Percentiles rank a stretch among this genome's conserved stretches.
Evolutionary conservation across 2,888 invertebrate species (phyloP).

Genomic region (Agonum fuliginosum): DNA sequence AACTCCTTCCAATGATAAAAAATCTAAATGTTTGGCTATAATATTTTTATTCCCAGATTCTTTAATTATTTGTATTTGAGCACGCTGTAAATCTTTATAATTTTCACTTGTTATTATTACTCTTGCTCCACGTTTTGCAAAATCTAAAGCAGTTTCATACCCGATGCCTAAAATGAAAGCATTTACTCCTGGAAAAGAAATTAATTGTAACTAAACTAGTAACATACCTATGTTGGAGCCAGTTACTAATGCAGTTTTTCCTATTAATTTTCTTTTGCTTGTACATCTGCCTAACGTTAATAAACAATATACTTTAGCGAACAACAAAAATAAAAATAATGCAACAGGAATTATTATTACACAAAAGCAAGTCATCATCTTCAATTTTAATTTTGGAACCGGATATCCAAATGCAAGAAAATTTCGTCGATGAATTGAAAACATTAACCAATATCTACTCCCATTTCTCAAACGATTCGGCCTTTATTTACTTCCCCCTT

Average conservation of each 20-base stretch:
- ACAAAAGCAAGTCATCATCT: no score
- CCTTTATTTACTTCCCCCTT: no score
- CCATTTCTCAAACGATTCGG: no score
- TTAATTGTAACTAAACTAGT: background rate
- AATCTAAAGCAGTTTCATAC: constrained; percentile 70
- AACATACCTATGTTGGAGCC: background rate
- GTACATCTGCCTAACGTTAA: background rate
- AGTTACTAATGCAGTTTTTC: background rate
- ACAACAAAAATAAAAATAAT: background rate
- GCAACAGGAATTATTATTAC: no score
- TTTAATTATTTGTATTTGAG: constrained; percentile 68
- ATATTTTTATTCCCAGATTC: constrained; percentile 70
- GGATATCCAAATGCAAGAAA: no score
- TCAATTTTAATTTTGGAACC: no score
- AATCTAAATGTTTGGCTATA: constrained; percentile 73
- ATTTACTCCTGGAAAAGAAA: no score
- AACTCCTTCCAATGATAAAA: constrained; percentile 76
- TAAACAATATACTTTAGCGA: background rate
- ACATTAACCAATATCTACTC: no score
- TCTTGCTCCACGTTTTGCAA: constrained; percentile 74
- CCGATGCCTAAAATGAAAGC: constrained; percentile 73
- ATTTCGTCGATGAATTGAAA: no score
- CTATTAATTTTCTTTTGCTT: background rate
- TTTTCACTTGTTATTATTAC: constrained; percentile 76
- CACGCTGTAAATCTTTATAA: constrained; percentile 67